Conservation (phyloP, 2,797 vertebrate genomes). For the Craterocephalus amniculus region DNA sequence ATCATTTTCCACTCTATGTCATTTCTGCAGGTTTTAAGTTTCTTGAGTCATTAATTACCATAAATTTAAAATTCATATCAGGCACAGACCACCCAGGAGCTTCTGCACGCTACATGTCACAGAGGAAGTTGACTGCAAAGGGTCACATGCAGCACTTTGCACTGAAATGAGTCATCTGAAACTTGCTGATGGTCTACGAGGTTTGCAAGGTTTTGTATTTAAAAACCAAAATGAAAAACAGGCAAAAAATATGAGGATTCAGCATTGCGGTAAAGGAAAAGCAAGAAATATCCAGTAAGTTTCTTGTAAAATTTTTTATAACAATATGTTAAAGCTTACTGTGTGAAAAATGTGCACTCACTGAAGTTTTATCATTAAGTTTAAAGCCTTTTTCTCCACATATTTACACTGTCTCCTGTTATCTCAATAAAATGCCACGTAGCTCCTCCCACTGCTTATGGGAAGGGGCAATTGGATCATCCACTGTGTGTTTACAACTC, state of each 20-base stretch:
- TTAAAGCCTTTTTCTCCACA: no score
- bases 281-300: background rate
- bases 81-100: conserved; percentile 18
- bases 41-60: conserved; percentile 10
- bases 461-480: no score
- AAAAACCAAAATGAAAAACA: background rate
- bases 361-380: background rate
- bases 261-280: background rate
- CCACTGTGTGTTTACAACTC: no score
- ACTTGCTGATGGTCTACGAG: background rate
- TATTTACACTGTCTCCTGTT: no score
- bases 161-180: background rate
- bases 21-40: conserved; percentile 19
- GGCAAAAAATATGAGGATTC: background rate
- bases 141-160: conserved; percentile 19
- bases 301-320: background rate
- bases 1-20: conserved; percentile 12
- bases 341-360: background rate
- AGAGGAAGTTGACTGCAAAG: background rate
- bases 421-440: no score
- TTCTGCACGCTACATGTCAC: background rate
- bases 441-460: no score
- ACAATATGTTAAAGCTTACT: background rate
- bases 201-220: background rate
- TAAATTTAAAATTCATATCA: conserved; percentile 25